Percentiles rank a stretch among this genome's conserved stretches.
These are phyloP conservation scores for Atethmia centrago DNA, from an alignment of 2,888 invertebrate genomes.

Conservation along the genomic window DNA sequence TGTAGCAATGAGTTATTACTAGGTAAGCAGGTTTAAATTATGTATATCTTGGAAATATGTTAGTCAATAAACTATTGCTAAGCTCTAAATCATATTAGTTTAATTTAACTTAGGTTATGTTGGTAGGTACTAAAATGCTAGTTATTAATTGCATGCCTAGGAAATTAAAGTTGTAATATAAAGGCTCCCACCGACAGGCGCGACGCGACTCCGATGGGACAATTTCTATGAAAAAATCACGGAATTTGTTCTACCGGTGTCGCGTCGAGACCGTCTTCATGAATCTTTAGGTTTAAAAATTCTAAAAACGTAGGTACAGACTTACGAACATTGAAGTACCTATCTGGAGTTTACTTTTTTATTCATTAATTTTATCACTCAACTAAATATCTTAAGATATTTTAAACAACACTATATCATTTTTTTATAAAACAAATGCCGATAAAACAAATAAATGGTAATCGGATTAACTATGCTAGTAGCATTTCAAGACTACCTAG, in stretches of 20 bases:
- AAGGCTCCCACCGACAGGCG: no score
- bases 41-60: constrained; percentile 1
- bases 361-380: no score
- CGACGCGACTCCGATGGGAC: no score
- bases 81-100: neutral
- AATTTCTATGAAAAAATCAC: no score
- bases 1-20: constrained; percentile 4
- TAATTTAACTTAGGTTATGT: neutral
- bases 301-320: neutral
- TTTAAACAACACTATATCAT: no score
- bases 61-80: neutral
- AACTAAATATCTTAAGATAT: no score
- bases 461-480: neutral
- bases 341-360: neutral
- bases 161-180: no score
- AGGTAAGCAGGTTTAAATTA: neutral
- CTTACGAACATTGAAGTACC: neutral
- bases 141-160: neutral
- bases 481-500: neutral
- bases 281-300: no score
- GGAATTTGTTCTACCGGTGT: no score
- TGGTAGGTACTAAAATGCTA: neutral
- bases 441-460: no score
- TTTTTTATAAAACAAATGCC: neutral
- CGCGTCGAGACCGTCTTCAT: no score